Evolutionary conservation across 2,888 invertebrate genomes (phyloP), one percentile per base, ranked within the genome.

Genomic region (Pasiphila rectangulata): DNA sequence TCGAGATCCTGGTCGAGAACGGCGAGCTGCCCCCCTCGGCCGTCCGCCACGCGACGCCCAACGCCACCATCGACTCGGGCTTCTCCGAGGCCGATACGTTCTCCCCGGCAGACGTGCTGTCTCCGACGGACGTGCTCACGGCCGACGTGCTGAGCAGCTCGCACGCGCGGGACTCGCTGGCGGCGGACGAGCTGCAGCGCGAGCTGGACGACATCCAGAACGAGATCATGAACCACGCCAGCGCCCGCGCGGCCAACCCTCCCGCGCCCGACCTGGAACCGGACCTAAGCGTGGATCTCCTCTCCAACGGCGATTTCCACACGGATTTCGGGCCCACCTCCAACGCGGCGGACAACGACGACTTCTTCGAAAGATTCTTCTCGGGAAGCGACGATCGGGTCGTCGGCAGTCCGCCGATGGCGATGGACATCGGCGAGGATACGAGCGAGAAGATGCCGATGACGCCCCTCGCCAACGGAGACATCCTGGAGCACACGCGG

Each of bases 1-100:
- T 98, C 42, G 97, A 98, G 73, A 97, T 98, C 59, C 91, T 98
- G 7, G 97, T 98, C 30, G 95, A 97, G 70, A 96, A 96, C 74
- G 98, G 98, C 6, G 98, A 98, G 71, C 79, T 98, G 46, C 96
- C 97, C 0, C 93, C 96, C 4, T 96, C 96, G 63, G 96, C 96
- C 0, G 96, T 95, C 0, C 92, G 67, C 21, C 76, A 94, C 61
- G 92, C 56, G 75, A 90, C 52, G 90, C 92, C 16, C 90, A 93
- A 17, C 81, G 79, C 54, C 57, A 74, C 63, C 50, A 75, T 68
- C 41, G 73, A 75, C 29, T 59, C 67, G 2, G 67, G 64, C 10
- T 77, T 68, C 47, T 64, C 70, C 12, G 61, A 46, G 21, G 46
- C 46, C 12, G 48, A 48, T 13, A 24, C 47, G 5, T 46, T 48